phyloP scores from a whole-genome alignment of 2,797 vertebrate genomes.

The Glossophaga mutica region DNA sequence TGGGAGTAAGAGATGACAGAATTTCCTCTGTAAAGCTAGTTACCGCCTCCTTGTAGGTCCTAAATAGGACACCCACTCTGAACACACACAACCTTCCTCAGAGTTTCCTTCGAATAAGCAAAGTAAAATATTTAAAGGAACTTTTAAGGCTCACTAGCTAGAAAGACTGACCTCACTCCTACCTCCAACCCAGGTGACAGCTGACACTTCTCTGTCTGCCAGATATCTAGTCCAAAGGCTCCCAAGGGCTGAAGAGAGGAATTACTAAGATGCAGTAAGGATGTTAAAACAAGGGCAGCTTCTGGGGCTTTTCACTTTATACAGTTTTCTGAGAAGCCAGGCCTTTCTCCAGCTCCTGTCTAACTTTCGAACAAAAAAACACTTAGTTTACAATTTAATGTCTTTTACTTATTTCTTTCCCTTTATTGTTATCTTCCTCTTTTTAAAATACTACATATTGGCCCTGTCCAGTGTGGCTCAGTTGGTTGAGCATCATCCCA shows the following conservation, averaged over 20 bases:
- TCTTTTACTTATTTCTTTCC: neutral
- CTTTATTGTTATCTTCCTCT: neutral
- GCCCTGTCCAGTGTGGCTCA: neutral
- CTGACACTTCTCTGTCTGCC: neutral
- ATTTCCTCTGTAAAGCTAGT: neutral
- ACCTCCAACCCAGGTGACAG: neutral
- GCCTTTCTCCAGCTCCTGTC: neutral
- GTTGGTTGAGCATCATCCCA: neutral
- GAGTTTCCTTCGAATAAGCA: neutral
- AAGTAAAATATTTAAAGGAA: slow-evolving; percentile 9
- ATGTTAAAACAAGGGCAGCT: neutral
- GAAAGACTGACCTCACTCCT: neutral
- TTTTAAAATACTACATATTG: neutral
- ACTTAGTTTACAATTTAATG: neutral
- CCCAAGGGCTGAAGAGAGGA: neutral
- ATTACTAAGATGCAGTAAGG: neutral
- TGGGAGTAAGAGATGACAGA: neutral
- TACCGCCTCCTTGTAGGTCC: neutral
- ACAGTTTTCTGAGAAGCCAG: neutral
- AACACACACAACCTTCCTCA: neutral
- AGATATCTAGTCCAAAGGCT: neutral
- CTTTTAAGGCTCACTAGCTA: neutral
- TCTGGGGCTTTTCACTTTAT: neutral
- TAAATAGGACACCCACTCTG: neutral
- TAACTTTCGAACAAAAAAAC: neutral